These are phyloP conservation scores for Otus scops DNA, from an alignment of 2,797 vertebrate genomes.

Conservation along the genomic window DNA sequence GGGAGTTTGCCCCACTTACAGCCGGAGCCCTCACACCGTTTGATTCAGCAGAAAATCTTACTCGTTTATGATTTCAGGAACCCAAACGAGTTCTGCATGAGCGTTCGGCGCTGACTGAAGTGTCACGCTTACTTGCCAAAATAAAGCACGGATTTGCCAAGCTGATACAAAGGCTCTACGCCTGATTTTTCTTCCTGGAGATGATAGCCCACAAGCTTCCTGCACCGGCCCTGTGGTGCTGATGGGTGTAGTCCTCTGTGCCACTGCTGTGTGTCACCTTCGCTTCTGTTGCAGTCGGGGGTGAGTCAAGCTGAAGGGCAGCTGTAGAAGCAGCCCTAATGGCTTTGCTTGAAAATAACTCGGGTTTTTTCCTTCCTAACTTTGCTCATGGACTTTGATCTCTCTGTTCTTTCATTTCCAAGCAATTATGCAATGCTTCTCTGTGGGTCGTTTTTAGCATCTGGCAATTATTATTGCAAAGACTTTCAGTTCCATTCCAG, in stretches of 20 bases:
- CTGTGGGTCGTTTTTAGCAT: not conserved
- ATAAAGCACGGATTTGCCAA: not conserved
- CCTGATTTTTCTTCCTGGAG: not conserved
- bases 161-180: not conserved
- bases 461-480: not conserved
- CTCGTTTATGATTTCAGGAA: not conserved
- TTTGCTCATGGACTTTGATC: not conserved
- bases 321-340: not conserved
- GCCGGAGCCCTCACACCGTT: rapidly evolving
- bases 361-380: not conserved
- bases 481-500: not conserved
- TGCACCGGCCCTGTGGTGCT: not conserved
- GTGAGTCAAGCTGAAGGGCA: not conserved
- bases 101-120: not conserved
- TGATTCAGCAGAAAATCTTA: not conserved
- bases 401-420: not conserved
- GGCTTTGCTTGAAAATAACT: not conserved
- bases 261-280: not conserved
- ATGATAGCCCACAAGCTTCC: not conserved
- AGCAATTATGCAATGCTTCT: not conserved
- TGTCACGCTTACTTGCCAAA: not conserved
- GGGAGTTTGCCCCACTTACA: not conserved
- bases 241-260: not conserved
- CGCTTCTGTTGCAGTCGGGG: not conserved
- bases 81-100: not conserved